phyloP scores from a whole-genome alignment of 2,888 invertebrate genomes.

The Plagodis dolabraria region DNA sequence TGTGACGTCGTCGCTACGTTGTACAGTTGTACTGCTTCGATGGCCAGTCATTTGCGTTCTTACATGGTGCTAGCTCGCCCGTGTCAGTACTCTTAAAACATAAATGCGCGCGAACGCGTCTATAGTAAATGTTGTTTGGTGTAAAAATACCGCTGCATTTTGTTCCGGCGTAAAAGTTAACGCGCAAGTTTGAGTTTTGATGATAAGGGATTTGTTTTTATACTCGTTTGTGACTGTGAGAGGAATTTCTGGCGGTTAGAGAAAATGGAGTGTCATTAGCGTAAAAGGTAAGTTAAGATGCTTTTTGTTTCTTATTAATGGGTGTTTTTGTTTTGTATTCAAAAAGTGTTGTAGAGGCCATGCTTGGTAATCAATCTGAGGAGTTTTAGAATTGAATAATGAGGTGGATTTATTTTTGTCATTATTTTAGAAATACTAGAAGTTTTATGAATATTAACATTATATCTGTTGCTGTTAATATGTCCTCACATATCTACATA shows the following conservation, averaged over 20 bases:
- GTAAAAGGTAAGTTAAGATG: conserved; percentile 63
- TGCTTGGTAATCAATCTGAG: conserved; percentile 13
- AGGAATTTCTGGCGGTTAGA: conserved; percentile 42
- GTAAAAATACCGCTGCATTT: conserved; percentile 33
- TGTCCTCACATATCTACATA: too few relatives aligned
- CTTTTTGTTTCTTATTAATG: conserved; percentile 54
- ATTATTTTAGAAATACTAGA: conserved; percentile 3
- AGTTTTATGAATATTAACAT: too few relatives aligned
- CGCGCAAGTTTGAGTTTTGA: conserved; percentile 53
- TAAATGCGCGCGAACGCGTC: conserved; percentile 58
- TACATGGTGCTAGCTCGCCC: conserved; percentile 49
- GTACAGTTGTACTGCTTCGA: conserved; percentile 64
- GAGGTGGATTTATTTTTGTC: conserved; percentile 11
- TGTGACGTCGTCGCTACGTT: conserved; percentile 53
- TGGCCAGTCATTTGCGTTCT: conserved; percentile 67
- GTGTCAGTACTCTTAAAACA: conserved; percentile 41
- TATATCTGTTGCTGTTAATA: too few relatives aligned
- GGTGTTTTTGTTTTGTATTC: conserved; percentile 52
- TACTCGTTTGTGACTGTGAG: conserved; percentile 45
- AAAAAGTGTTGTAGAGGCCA: conserved; percentile 27
- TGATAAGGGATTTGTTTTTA: conserved; percentile 47
- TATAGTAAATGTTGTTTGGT: conserved; percentile 27
- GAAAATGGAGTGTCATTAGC: conserved; percentile 75
- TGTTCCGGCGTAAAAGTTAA: conserved; percentile 38
- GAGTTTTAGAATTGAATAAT: conserved; percentile 13